Evolutionary conservation across 2,888 invertebrate genomes (phyloP), one percentile per base, ranked within the genome.

Genomic region (Epirrhoe tristata): DNA sequence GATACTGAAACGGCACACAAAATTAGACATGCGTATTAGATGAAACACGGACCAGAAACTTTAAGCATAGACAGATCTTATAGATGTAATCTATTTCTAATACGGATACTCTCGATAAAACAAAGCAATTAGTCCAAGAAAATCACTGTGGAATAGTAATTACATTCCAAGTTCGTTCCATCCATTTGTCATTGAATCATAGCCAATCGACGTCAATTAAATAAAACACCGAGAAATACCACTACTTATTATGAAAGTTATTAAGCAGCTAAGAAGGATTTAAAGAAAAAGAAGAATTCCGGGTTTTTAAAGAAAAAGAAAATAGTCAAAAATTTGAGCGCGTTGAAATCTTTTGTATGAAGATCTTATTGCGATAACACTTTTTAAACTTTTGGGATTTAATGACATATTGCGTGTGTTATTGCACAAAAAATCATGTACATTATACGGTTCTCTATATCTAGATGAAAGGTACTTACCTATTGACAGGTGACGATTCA

Each of bases 401-500:
- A 36, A 36, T n/a, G 36, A 36, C 10, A 36, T 36, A 24, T 24
- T 24, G 24, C 24, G 39, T 43, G 12, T 43, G 12, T 43, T 43
- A 24, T 24, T 24, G 24, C 36, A 48, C 14, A 48, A 48, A 48
- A 48, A 43, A 36, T 36, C 12, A 12, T 10, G 12, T 12, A 3
- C 12, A 12, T 43, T 10, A 39, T 8, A 4, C 12, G 39, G 24
- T 36, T 43, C 12, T 5, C 12, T 10, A 12, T 12, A 43, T 43
- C 36, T 36, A 8, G 8, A 36, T 36, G n/a, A 14, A 46, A 48
- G 14, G 16, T 0, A 48, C 16, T 76, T 89, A 97, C 98, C 97
- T 97, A 83, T 99, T 98, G 0, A 98, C 98, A 7, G 99, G 99
- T 5, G 98, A 97, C 71, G 98, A 97, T 92, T 99, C 99, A 81